Conservation (phyloP, 1,140 invertebrate genomes). For the Mercenaria mercenaria region DNA sequence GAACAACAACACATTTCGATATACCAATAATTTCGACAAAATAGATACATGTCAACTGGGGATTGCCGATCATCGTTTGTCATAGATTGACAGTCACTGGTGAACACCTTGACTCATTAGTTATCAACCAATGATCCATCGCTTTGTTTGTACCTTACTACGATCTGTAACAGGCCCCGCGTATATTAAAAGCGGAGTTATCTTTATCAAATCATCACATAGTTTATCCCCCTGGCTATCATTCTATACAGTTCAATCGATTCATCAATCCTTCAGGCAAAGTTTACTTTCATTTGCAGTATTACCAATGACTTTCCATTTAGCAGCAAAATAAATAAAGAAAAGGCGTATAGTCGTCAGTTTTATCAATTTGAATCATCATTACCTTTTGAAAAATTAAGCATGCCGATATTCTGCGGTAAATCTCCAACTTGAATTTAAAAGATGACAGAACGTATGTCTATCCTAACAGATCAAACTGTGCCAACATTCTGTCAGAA, state of each 20-base stretch:
- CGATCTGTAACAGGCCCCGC: not conserved
- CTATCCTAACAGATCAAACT: not conserved
- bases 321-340: too few relatives aligned
- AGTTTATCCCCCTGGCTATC: not conserved
- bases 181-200: not conserved
- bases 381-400: too few relatives aligned
- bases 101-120: not conserved
- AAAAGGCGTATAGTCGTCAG: too few relatives aligned
- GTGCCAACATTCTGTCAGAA: not conserved
- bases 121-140: not conserved
- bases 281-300: not conserved
- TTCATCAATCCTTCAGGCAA: not conserved
- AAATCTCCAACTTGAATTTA: too few relatives aligned
- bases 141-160: not conserved
- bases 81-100: not conserved
- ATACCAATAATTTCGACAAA: too few relatives aligned
- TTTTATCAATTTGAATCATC: too few relatives aligned
- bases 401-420: too few relatives aligned
- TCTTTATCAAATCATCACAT: not conserved
- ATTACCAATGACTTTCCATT: slow-evolving; percentile 3
- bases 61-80: too few relatives aligned
- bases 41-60: too few relatives aligned
- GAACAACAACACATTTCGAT: too few relatives aligned
- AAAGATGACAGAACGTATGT: not conserved
- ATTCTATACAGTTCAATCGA: not conserved